Conservation (phyloP, 2,888 invertebrate genomes). For the Apamea anceps region DNA sequence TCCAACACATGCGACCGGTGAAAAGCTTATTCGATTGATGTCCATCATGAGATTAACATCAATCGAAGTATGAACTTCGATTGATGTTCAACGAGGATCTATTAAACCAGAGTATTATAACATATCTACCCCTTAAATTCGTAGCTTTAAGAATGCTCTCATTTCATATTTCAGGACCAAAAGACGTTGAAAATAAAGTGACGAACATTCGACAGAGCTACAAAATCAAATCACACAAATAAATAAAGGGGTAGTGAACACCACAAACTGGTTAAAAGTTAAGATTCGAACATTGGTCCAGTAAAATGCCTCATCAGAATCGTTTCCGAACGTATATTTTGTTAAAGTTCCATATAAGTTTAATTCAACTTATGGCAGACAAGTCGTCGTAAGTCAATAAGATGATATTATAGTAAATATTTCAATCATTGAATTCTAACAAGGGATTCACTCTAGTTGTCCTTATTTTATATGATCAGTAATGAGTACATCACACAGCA, state of each 20-base stretch:
- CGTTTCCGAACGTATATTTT: not conserved
- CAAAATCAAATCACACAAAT: conserved; percentile 14
- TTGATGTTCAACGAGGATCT: not conserved
- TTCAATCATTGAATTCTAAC: conserved; percentile 6
- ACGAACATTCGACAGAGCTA: conserved; percentile 48
- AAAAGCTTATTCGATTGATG: not conserved
- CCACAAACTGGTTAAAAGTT: not conserved
- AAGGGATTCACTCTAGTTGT: not conserved
- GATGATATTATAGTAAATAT: not conserved
- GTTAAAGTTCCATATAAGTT: not conserved
- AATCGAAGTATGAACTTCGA: no score
- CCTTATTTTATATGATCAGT: conserved; percentile 3
- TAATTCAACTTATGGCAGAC: not conserved
- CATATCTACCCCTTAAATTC: conserved; percentile 13
- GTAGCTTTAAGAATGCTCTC: conserved; percentile 52
- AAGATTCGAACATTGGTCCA: not conserved
- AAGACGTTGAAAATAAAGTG: conserved; percentile 49
- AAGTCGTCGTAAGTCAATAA: not conserved
- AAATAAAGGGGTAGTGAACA: conserved; percentile 29
- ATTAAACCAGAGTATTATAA: not conserved
- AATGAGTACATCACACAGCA: not conserved
- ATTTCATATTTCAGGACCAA: conserved; percentile 51
- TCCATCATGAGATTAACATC: no score
- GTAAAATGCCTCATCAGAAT: not conserved
- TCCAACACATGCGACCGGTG: not conserved